These are phyloP conservation scores for Esperia sulphurella DNA, from an alignment of 2,888 invertebrate genomes.

Conservation along the genomic window DNA sequence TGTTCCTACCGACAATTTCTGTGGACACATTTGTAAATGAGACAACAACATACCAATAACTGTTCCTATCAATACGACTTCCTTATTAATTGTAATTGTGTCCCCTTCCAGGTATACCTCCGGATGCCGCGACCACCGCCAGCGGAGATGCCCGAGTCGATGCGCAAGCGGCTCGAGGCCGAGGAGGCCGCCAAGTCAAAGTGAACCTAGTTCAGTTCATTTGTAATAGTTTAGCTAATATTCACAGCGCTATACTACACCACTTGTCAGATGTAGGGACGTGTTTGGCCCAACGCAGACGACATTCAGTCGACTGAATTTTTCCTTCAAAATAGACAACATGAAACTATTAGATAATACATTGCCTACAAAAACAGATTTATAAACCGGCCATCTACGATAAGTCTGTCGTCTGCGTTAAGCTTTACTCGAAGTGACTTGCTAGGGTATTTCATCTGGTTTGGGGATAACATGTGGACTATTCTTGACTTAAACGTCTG, in stretches of 20 bases:
- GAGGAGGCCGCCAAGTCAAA: slow-evolving; percentile 54
- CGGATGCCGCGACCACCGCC: slow-evolving; percentile 97
- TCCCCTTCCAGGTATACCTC: slow-evolving; percentile 72
- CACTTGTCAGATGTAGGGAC: slow-evolving; percentile 5
- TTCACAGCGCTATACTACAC: slow-evolving; percentile 2
- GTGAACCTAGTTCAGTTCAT: slow-evolving; percentile 33
- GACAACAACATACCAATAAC: slow-evolving; percentile 8
- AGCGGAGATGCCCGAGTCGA: slow-evolving; percentile 96
- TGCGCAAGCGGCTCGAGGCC: slow-evolving; percentile 84
- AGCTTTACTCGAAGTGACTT: no score
- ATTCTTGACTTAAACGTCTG: no score
- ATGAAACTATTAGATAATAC: no score
- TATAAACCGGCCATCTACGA: no score
- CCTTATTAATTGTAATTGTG: not conserved
- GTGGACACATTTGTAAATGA: slow-evolving; percentile 49
- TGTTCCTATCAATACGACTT: not conserved
- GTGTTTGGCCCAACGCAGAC: not conserved
- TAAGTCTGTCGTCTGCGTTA: no score
- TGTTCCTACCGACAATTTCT: slow-evolving; percentile 61
- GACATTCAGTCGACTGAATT: no score
- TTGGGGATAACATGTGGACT: no score
- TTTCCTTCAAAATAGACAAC: not conserved
- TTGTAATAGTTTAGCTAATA: slow-evolving; percentile 9
- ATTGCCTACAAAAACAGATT: no score
- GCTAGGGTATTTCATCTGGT: no score